phyloP scores from a whole-genome alignment of 2,888 invertebrate species.

The Dasypolia templi region DNA sequence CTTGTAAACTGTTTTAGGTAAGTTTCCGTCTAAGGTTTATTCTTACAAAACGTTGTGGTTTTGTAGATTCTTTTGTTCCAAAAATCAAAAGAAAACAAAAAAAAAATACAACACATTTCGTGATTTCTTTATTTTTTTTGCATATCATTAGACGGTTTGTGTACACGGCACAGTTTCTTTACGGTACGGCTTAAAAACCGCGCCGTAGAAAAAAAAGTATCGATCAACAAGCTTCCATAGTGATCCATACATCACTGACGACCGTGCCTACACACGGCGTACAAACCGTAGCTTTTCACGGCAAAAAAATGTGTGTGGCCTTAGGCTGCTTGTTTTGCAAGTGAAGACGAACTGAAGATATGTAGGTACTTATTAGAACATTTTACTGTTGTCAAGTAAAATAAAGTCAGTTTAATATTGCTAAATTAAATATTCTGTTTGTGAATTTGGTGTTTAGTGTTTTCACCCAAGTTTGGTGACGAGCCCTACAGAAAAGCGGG shows the following conservation, averaged over 20 bases:
- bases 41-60: neutral
- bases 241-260: neutral
- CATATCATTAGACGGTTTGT: neutral
- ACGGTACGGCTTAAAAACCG: neutral
- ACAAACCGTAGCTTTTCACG: neutral
- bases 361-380: neutral
- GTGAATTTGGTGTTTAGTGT: too few species aligned
- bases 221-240: neutral
- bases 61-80: neutral
- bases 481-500: too few species aligned
- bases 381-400: neutral
- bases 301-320: too few species aligned
- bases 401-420: neutral
- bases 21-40: neutral
- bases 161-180: neutral
- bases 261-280: neutral
- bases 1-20: slow-evolving; percentile 29
- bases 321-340: neutral
- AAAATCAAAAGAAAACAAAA: neutral
- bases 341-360: neutral
- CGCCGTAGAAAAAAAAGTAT: neutral
- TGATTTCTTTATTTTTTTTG: neutral
- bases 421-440: too few species aligned
- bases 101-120: neutral
- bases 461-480: too few species aligned